Evolutionary conservation across 2,113 vertebrate species (phyloP).

Genomic region (cattle (Bos taurus)): DNA sequence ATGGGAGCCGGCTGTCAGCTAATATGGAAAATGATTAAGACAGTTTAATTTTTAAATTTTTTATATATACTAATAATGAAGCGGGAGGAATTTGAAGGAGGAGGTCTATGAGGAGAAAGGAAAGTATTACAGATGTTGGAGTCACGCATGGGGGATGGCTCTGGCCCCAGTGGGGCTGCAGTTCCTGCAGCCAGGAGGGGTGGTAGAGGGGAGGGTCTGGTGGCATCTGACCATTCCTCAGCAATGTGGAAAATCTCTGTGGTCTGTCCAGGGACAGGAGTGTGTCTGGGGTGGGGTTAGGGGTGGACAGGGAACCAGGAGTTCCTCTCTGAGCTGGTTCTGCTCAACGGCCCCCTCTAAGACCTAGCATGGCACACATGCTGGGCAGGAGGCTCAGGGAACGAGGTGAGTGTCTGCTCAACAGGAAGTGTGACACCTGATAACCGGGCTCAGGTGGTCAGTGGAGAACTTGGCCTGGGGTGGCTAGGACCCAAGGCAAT

Average conservation of each 20-base stretch:
- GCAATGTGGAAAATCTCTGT: neutral
- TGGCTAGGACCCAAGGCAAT: neutral
- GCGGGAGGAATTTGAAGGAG: conserved; percentile 42
- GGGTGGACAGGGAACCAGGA: neutral
- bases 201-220: neutral
- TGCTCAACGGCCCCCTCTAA: neutral
- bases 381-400: neutral
- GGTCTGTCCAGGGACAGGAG: neutral
- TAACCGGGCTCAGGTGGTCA: neutral
- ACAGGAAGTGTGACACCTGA: neutral
- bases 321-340: neutral
- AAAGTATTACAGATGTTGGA: conserved; percentile 64
- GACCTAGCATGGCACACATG: neutral
- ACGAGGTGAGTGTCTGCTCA: neutral
- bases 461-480: neutral
- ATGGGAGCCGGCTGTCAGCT: conserved; percentile 67
- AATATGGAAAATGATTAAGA: conserved; percentile 76
- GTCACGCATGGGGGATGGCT: conserved; percentile 35
- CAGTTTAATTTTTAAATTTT: conserved; percentile 64
- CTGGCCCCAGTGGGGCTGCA: neutral
- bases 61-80: conserved; percentile 66
- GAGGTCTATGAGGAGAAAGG: neutral
- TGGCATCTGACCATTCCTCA: neutral
- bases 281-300: neutral
- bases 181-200: neutral